Evolutionary conservation across 2,888 invertebrate species (phyloP).

Genomic region (Amphiduros pacificus): DNA sequence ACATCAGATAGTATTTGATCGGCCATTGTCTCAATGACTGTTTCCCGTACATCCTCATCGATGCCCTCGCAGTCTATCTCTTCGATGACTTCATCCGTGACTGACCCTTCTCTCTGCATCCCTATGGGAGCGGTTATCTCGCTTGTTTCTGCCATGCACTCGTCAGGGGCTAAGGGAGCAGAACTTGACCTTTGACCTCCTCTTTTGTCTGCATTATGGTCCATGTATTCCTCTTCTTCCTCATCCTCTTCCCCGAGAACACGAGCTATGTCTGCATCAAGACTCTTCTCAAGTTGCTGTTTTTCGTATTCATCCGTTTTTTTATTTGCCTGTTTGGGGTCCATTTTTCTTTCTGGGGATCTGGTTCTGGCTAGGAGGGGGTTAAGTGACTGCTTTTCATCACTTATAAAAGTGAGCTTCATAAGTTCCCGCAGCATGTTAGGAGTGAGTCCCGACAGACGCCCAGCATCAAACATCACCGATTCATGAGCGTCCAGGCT

Average conservation of each 20-base stretch:
- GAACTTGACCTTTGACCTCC: background rate
- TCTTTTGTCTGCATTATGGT: slow-evolving; percentile 47
- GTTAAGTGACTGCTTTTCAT: slow-evolving; percentile 55
- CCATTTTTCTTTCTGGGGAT: too few relatives aligned
- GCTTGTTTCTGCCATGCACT: background rate
- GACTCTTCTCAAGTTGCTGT: slow-evolving; percentile 31
- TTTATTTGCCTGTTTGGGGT: slow-evolving; percentile 3
- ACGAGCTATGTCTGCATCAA: slow-evolving; percentile 51
- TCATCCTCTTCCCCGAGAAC: slow-evolving; percentile 40
- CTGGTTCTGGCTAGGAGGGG: too few relatives aligned
- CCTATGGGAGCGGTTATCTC: background rate
- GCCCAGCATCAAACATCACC: slow-evolving; percentile 62
- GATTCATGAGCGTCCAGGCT: slow-evolving; percentile 64
- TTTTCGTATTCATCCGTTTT: background rate
- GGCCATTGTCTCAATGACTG: background rate
- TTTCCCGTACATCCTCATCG: background rate
- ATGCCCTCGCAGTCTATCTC: background rate
- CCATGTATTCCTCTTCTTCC: slow-evolving; percentile 29
- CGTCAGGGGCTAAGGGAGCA: slow-evolving; percentile 11
- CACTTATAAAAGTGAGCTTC: slow-evolving; percentile 65
- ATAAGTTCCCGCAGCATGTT: slow-evolving; percentile 64
- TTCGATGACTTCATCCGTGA: background rate
- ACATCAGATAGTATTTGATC: background rate
- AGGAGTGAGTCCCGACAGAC: slow-evolving; percentile 63
- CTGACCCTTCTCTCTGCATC: background rate